Evolutionary conservation across 2,797 vertebrate species (phyloP).

Genomic region (Gallinago nigripennis): DNA sequence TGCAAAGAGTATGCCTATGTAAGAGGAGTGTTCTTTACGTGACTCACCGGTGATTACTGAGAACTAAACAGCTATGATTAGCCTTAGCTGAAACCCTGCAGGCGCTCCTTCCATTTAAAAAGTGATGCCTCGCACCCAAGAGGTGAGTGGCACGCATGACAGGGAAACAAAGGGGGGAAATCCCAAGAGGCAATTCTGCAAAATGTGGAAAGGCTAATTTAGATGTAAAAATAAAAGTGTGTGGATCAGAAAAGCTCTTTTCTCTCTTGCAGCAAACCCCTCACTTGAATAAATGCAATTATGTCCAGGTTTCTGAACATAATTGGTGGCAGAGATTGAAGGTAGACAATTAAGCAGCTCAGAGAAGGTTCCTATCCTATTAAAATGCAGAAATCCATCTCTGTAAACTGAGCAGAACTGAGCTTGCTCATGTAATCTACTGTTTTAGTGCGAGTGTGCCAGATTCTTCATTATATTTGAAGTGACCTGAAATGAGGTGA

Average conservation of each 20-base stretch:
- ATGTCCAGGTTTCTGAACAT: not conserved
- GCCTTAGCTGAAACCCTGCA: not conserved
- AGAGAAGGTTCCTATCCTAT: not conserved
- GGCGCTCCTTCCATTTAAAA: not conserved
- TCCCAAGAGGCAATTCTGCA: not conserved
- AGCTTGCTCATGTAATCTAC: not conserved
- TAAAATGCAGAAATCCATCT: not conserved
- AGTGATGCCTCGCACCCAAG: not conserved
- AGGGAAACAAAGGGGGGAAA: not conserved
- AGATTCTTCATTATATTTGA: not conserved
- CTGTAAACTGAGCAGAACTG: not conserved
- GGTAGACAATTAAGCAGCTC: not conserved
- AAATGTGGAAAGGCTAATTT: not conserved
- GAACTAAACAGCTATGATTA: slow-evolving; percentile 25
- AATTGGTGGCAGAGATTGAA: not conserved
- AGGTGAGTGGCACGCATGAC: not conserved
- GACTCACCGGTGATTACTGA: slow-evolving; percentile 30
- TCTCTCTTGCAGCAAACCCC: not conserved
- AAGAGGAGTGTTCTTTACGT: not conserved
- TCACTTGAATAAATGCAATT: not conserved
- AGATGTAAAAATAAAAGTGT: not conserved
- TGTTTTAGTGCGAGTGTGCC: not conserved
- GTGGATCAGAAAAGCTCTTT: not conserved
- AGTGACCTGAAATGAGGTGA: not conserved
- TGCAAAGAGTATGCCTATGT: not conserved